Base-by-base conservation (phyloP, 1,140 invertebrate genomes). In the Limonius californicus region DNA sequence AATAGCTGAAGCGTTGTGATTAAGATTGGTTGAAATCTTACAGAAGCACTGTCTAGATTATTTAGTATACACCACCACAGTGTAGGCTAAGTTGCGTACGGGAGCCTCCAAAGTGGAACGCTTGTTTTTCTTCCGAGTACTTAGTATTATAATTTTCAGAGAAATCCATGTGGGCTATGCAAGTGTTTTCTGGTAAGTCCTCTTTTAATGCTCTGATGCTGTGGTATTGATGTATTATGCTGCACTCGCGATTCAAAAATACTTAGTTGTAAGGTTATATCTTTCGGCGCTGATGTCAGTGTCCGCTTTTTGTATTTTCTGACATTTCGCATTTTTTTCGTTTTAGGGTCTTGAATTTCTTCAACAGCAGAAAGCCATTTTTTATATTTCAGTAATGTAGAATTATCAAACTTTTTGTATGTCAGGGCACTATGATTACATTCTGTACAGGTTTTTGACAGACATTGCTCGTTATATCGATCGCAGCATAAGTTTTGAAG, bases 131-230 rank as follows among this genome's bases (percentile, higher is more conserved):
- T 32, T 14, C 42, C n/a, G 16, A 12, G 16, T 45, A 45, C 16
- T 45, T 45, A 14, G 42, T 45, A n/a, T 45, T 45, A 16, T 45
- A 45, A 45, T 45, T 45, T n/a, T 45, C 42, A 6, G 42, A 45
- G 42, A 45, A 12, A 45, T 45, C 42, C 42, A 45, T 45, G n/a
- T 45, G 42, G 42, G 14, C 16, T 4, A 45, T 45, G 14, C 12
- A 12, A 14, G 3, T 14, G 7, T 45, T 45, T 45, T 45, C 14
- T 7, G 42, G 7, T 45, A 45, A 45, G 14, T 45, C 14, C 6
- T 45, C 42, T 16, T 45, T 45, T 4, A 45, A n/a, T 6, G 3
- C 16, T 45, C 14, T 45, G 12, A n/a, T 45, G 4, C 14, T 45
- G 7, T 7, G 4, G 14, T 45, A 45, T 45, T 45, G 42, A n/a